Percentiles rank a stretch among this genome's conserved stretches.
phyloP scores from a whole-genome alignment of 2,797 vertebrate genomes.

The Tokudaia muenninki region DNA sequence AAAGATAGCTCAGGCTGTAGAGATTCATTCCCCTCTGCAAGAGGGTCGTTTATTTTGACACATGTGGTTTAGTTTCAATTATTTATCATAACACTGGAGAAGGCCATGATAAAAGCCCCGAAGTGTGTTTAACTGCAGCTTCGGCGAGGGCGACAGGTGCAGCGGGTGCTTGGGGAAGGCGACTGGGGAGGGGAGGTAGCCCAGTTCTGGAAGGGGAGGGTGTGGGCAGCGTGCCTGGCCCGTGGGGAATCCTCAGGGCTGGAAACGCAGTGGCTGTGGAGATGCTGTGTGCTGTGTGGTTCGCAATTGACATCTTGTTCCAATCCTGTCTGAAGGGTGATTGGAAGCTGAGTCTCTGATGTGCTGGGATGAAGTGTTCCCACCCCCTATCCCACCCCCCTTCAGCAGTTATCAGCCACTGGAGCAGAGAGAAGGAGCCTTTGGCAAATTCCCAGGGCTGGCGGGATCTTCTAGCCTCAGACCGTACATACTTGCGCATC shows the following conservation, averaged over 20 bases:
- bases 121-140: neutral
- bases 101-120: accelerated
- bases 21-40: neutral
- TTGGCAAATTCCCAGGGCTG: neutral
- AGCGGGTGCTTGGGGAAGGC: neutral
- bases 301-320: neutral
- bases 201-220: neutral
- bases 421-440: neutral
- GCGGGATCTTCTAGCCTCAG: neutral
- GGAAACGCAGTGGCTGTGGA: accelerated
- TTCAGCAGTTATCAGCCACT: neutral
- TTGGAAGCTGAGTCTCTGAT: accelerated
- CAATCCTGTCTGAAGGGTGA: neutral
- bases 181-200: neutral
- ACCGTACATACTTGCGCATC: neutral
- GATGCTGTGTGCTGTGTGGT: accelerated
- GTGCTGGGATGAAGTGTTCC: accelerated
- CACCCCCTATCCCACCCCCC: neutral
- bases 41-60: slow-evolving; percentile 32
- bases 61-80: slow-evolving; percentile 34
- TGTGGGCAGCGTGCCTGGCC: neutral
- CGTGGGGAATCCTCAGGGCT: too few relatives aligned
- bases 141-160: accelerated
- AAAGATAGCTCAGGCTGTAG: neutral
- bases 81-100: slow-evolving; percentile 3